Conservation (phyloP, 1,140 invertebrate genomes). For the Venturia canescens region DNA sequence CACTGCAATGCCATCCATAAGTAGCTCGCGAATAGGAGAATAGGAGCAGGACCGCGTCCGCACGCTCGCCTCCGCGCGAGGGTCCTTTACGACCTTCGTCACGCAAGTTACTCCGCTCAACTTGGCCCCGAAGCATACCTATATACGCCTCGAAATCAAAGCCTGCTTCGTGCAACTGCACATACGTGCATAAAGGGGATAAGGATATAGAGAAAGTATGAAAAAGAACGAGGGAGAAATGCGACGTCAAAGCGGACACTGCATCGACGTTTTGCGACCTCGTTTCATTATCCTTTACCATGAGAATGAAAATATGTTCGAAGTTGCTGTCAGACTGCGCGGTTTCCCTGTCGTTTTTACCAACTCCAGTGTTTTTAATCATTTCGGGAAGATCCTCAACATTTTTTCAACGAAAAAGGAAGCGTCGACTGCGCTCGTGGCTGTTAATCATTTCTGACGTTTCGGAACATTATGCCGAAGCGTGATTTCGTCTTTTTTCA, state of each 20-base stretch:
- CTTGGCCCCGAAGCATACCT: not conserved
- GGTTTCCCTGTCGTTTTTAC: too few relatives aligned
- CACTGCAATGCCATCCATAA: not conserved
- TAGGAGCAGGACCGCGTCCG: slow-evolving; percentile 29
- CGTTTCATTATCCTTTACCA: not conserved
- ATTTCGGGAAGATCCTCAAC: too few relatives aligned
- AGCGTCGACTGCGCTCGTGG: too few relatives aligned
- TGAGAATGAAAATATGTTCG: not conserved
- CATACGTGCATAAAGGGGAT: slow-evolving; percentile 27
- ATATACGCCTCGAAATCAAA: not conserved
- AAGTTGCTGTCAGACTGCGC: too few relatives aligned
- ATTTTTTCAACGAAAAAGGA: too few relatives aligned
- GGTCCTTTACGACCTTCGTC: slow-evolving; percentile 46
- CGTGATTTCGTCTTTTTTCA: too few relatives aligned
- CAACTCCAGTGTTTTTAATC: too few relatives aligned
- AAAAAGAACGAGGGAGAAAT: not conserved
- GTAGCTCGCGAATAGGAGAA: slow-evolving; percentile 11
- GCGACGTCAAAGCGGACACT: slow-evolving; percentile 22
- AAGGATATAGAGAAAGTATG: not conserved
- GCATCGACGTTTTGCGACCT: slow-evolving; percentile 40
- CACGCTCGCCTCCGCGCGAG: slow-evolving; percentile 22
- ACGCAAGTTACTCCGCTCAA: slow-evolving; percentile 18
- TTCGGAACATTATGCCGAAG: too few relatives aligned
- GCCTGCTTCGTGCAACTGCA: slow-evolving; percentile 21
- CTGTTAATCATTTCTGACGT: too few relatives aligned